These are phyloP conservation scores for Cyprinodon tularosa DNA, from an alignment of 2,113 vertebrate genomes.

Conservation along the genomic window DNA sequence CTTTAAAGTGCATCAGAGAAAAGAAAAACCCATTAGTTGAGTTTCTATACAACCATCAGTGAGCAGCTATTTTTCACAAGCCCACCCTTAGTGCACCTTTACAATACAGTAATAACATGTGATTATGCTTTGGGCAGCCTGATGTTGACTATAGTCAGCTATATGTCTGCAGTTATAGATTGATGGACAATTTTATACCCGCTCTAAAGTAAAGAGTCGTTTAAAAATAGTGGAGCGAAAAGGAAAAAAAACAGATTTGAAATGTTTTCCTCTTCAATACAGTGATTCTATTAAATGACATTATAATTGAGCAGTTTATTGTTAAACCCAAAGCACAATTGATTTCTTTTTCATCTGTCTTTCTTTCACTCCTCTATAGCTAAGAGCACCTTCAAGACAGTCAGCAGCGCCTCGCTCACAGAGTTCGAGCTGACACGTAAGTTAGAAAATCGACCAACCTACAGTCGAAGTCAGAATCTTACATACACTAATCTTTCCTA, in stretches of 20 bases:
- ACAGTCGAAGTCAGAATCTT: neutral
- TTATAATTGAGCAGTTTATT: conserved; percentile 34
- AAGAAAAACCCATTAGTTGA: no score
- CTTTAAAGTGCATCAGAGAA: no score
- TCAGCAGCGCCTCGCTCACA: conserved; percentile 91
- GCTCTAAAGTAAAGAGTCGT: neutral
- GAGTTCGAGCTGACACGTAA: conserved; percentile 95
- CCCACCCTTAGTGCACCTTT: neutral
- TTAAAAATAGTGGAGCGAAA: conserved; percentile 1
- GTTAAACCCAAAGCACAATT: conserved; percentile 33
- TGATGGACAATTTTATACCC: conserved; percentile 11
- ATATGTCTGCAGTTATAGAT: conserved; percentile 12
- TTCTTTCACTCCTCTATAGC: conserved; percentile 81
- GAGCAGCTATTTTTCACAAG: neutral
- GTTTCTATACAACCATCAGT: neutral
- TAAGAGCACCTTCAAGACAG: conserved; percentile 94
- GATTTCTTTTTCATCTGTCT: conserved; percentile 68
- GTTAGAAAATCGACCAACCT: conserved; percentile 59
- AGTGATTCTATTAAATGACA: conserved; percentile 13
- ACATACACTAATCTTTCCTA: neutral
- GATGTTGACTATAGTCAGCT: conserved; percentile 1
- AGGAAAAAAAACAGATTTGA: conserved; percentile 12
- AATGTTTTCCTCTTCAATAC: conserved; percentile 19
- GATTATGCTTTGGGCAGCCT: conserved; percentile 11
- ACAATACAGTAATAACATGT: conserved; percentile 16